Base-by-base conservation (phyloP, 2,797 vertebrate genomes). In the Picus viridis region DNA sequence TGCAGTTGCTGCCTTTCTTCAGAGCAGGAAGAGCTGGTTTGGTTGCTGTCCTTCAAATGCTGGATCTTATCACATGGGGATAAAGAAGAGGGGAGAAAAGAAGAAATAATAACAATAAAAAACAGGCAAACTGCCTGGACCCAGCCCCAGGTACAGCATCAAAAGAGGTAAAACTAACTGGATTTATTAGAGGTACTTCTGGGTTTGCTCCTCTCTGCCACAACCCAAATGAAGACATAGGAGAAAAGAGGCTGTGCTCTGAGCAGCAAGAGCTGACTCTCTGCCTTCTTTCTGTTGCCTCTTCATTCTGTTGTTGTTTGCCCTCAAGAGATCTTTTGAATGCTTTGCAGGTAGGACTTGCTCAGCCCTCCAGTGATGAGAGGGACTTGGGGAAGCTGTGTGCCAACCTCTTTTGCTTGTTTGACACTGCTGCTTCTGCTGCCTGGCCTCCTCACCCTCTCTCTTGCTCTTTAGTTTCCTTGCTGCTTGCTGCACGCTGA, bases 1-100 rank as follows among this genome's bases (percentile, higher is more conserved):
- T 2, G 15, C 86, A 89, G 94, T 63, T 72, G 90, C 54, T 88
- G 83, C 77, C 74, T 89, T 78, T 80, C 83, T 93, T 65, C 67
- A 54, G 76, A 92, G 83, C 75, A 75, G 79, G 92, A 94, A 18
- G 95, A 96, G 79, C 83, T 75, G 63, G 72, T 73, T 65, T 87
- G 94, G 90, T 80, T 63, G 86, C 94, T 87, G 88, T 89, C 88
- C 91, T 94, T 95, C 91, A 92, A 77, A 69, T 47, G 78, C 76
- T 69, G 88, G 83, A 88, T 79, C 45, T 87, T 77, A 83, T 92
- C 90, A 80, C 77, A 54, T 39, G 72, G 88, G 67, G 61, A 81
- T 67, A 64, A 51, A 53, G 27, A 82, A 45, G 10, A 30, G 9
- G 22, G 8, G 7, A 11, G 20, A 13, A 22, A 13, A 43, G 64